Evolutionary conservation across 2,888 invertebrate genomes (phyloP).

Genomic region (Aphidoletes aphidimyza): DNA sequence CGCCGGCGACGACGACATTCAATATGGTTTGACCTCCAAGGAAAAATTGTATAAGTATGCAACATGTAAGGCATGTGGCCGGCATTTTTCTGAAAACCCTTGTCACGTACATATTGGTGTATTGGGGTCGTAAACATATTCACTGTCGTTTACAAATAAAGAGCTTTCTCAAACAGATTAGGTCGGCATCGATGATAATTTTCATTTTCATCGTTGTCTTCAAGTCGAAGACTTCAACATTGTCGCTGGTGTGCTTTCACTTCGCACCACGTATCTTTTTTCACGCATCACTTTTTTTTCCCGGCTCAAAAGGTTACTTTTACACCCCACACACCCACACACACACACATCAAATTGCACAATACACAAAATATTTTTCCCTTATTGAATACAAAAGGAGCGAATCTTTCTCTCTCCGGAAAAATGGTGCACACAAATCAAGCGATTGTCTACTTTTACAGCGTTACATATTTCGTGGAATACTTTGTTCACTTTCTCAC

Average conservation of each 20-base stretch:
- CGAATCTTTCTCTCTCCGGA: no score
- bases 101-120: not conserved
- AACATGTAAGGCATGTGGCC: slow-evolving; percentile 18
- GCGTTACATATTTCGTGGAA: no score
- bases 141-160: slow-evolving; percentile 19
- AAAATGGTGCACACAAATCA: no score
- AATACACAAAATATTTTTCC: no score
- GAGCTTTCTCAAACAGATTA: slow-evolving; percentile 21
- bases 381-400: no score
- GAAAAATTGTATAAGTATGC: slow-evolving; percentile 28
- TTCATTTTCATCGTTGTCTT: not conserved
- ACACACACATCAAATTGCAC: no score
- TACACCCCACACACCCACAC: not conserved
- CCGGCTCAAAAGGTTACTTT: not conserved
- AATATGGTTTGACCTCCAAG: slow-evolving; percentile 41
- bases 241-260: not conserved
- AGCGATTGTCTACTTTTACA: no score
- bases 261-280: not conserved
- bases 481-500: not conserved
- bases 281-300: not conserved
- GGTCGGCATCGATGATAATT: slow-evolving; percentile 18
- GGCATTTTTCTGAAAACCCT: slow-evolving; percentile 37
- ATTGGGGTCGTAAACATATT: not conserved
- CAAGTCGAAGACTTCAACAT: no score
- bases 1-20: not conserved